Evolutionary conservation across 2,888 invertebrate species (phyloP), one percentile per base, ranked within the genome.

Genomic region (Drosophila recens): DNA sequence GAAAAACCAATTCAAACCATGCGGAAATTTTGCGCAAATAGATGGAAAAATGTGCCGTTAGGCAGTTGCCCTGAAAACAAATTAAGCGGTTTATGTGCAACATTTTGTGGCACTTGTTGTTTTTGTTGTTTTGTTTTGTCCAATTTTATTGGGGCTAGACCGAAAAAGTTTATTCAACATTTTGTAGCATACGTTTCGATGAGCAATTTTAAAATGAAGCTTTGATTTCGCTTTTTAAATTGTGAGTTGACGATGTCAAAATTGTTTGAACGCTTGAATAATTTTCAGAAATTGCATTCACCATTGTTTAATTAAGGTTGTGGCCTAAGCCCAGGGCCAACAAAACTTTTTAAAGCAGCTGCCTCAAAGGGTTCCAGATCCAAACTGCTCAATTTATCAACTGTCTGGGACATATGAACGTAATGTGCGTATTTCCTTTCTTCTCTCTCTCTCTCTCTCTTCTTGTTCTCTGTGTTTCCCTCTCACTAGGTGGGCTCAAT

Each of bases 271-370:
- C 82, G 75, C 72, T 68, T 79, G 76, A 85, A 51, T 67, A 64
- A 54, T 59, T 74, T 69, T 53, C 51, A 53, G 53, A 69, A 82
- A 73, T 73, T 79, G 69, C 76, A 69, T 75, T 76, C 42, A 64
- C 67, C 64, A 67, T 73, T 76, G 68, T 73, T 82, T 88, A 88
- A 82, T 82, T 85, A 88, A 82, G 71, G 53, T 49, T 23, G 46
- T 70, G 53, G 15, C 27, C 51, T 46, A 45, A 58, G 62, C 59
- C 54, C 13, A 49, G 33, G 27, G 46, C 43, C 30, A 52, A 46
- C 36, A 52, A 48, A 67, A 15, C 54, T 62, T 78, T 73, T 46
- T n/a, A 46, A 33, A 34, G 36, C 71, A 65, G 57, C 59, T 70
- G 71, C 59, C 42, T 27, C 2, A 66, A 72, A 64, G 59, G 74